Evolutionary conservation across 2,888 invertebrate species (phyloP).

Genomic region (Sclerodermus sp.): DNA sequence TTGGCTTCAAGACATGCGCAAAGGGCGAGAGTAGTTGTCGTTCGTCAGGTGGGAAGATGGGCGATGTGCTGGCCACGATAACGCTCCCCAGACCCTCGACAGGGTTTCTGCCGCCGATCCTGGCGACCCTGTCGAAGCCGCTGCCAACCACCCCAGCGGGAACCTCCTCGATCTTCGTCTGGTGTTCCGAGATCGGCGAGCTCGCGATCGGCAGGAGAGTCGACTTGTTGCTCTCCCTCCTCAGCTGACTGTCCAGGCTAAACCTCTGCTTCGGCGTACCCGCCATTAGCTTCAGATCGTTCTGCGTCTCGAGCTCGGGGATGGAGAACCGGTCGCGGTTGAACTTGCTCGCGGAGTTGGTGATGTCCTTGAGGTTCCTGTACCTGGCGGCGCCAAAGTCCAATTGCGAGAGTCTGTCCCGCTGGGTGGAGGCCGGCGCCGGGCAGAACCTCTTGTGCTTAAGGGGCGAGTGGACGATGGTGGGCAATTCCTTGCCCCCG

Average conservation of each 20-base stretch:
- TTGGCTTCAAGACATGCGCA: not conserved
- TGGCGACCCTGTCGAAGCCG: conserved; percentile 19
- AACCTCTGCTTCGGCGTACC: conserved; percentile 51
- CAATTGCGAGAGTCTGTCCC: conserved; percentile 44
- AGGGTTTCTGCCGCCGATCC: conserved; percentile 16
- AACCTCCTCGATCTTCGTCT: conserved; percentile 22
- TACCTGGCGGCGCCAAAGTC: conserved; percentile 45
- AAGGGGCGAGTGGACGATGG: conserved; percentile 26
- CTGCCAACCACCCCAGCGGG: not conserved
- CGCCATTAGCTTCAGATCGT: conserved; percentile 46
- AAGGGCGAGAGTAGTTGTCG: conserved; percentile 25
- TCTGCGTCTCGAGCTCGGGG: conserved; percentile 49
- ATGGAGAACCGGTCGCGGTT: conserved; percentile 51
- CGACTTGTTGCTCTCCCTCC: conserved; percentile 36
- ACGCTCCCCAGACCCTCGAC: conserved; percentile 42
- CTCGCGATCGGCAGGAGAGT: conserved; percentile 48
- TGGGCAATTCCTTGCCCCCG: conserved; percentile 12
- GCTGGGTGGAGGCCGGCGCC: conserved; percentile 33
- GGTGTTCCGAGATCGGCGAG: conserved; percentile 46
- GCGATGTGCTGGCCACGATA: conserved; percentile 43
- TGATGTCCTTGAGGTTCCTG: conserved; percentile 29
- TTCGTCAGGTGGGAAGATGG: conserved; percentile 41
- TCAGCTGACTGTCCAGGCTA: conserved; percentile 47
- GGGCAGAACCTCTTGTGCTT: conserved; percentile 43
- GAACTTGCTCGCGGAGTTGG: conserved; percentile 31